Base-by-base conservation (phyloP, 2,888 invertebrate species). In the Mythimna vitellina region DNA sequence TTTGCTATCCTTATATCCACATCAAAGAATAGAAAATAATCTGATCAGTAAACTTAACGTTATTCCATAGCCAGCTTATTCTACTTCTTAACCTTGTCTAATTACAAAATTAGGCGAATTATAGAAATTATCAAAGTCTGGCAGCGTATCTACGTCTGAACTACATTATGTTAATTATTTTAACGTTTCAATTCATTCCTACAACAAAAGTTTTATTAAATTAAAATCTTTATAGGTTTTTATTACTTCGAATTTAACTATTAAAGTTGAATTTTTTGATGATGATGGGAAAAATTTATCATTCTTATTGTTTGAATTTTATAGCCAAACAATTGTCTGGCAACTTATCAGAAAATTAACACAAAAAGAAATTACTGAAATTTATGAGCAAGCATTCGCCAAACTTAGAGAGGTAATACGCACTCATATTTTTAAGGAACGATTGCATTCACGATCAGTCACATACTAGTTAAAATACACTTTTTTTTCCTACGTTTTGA, bases 91-190 rank as follows among this genome's bases (percentile, higher is more conserved):
- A 14, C 49, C 63, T 65, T 65, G 54, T 49, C 35, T 80, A 63
- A 75, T 73, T 65, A 63, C 46, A 10, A 65, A 54, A 73, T 71
- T 65, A 69, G 42, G 56, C 3, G 32, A 75, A 82, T 79, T 72
- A 74, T 53, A 64, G 56, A 81, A 79, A 84, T 73, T 76, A 70
- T 67, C 38, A 54, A 71, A 69, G 77, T 86, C 86, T 79, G 77
- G 84, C 85, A 67, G 32, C 38, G 22, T 67, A 57, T 7, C 57
- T 51, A 35, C 51, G 29, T n/a, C 53, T 74, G 22, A 0, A 53
- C 29, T 68, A 46, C 62, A 70, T 66, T 77, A 10, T 65, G 66
- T 35, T 73, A 80, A 80, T 77, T 63, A 38, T 69, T 70, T 51
- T 56, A 78, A 58, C 66, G 60, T 46, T 72, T 64, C 29, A 66